Conservation (phyloP, 1,140 invertebrate genomes). For the Cryptotermes secundus region DNA sequence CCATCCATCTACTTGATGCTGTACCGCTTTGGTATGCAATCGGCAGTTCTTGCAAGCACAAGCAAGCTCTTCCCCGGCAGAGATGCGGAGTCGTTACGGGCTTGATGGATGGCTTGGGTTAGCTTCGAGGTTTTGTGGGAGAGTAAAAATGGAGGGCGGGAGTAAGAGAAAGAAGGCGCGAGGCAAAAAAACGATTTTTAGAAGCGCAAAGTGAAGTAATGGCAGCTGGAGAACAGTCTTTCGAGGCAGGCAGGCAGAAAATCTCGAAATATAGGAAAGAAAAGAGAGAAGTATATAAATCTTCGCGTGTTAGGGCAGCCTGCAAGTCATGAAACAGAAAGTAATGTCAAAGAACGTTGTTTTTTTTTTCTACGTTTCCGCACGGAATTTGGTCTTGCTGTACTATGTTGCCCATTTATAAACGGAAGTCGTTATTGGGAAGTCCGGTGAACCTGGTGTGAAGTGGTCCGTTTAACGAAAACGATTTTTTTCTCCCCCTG, state of each 20-base stretch:
- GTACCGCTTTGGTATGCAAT: constrained; percentile 6
- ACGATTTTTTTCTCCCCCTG: no score
- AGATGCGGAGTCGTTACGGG: neutral
- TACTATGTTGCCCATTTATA: neutral
- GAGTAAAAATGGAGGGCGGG: neutral
- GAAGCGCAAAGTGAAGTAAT: constrained; percentile 16
- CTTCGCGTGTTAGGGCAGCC: neutral
- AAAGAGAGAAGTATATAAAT: neutral
- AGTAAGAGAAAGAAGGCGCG: neutral
- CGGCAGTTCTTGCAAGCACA: neutral
- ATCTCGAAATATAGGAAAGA: constrained; percentile 4
- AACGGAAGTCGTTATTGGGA: no score
- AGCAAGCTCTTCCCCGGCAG: neutral
- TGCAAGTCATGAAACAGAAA: neutral
- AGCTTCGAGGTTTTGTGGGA: constrained; percentile 5
- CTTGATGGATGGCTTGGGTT: constrained; percentile 6
- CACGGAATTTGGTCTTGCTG: neutral
- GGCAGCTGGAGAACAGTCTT: neutral
- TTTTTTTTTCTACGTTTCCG: neutral
- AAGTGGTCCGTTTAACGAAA: no score
- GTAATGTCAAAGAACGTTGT: neutral
- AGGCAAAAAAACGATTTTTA: constrained; percentile 17
- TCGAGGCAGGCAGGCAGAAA: constrained; percentile 2
- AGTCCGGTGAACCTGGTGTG: no score
- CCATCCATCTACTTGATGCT: neutral